Evolutionary conservation across 2,113 vertebrate species (phyloP).

Genomic region (Cyphomyrus plagiostoma): DNA sequence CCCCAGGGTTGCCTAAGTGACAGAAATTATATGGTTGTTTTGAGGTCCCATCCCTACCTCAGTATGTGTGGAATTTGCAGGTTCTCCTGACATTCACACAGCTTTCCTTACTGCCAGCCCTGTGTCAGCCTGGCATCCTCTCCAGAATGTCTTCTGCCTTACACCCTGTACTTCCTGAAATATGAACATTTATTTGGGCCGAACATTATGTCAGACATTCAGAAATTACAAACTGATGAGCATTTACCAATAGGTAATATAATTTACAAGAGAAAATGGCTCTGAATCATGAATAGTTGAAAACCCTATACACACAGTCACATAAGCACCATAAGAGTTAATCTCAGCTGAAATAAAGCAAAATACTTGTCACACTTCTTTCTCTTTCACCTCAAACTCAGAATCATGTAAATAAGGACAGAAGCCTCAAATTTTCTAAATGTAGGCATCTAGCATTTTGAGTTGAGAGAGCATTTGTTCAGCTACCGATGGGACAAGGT

Average conservation of each 20-base stretch:
- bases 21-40: neutral
- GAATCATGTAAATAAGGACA: neutral
- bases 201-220: neutral
- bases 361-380: neutral
- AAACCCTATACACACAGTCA: neutral
- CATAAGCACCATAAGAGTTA: neutral
- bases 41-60: neutral
- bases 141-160: neutral
- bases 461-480: neutral
- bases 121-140: neutral
- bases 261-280: neutral
- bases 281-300: neutral
- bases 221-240: neutral
- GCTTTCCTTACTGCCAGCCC: neutral
- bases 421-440: neutral
- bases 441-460: neutral
- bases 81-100: neutral
- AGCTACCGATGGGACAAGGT: slow-evolving; percentile 31
- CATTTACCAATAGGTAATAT: neutral
- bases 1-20: neutral
- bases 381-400: neutral
- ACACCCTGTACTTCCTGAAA: neutral
- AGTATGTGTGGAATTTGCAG: neutral
- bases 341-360: neutral
- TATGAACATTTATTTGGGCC: neutral